A percentile compares a stretch with the other conserved stretches of the same genome.
Evolutionary conservation across 2,888 invertebrate species (phyloP).

Genomic region (Marronus borbonicus): DNA sequence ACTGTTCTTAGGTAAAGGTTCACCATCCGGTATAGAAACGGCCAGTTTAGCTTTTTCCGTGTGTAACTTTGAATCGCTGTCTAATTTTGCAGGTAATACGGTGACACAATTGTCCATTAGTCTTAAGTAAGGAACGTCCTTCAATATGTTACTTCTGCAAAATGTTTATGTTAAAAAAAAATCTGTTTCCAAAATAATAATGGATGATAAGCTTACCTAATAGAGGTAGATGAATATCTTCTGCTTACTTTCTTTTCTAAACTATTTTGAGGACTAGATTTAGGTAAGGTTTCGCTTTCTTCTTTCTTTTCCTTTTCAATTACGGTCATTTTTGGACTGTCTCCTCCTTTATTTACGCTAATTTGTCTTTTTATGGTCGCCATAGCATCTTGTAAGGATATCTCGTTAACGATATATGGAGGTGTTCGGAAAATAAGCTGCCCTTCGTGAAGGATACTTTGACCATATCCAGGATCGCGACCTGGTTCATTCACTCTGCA

Average conservation of each 20-base stretch:
- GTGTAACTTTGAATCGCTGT: conserved; percentile 81
- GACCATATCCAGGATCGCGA: conserved; percentile 93
- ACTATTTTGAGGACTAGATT: conserved; percentile 69
- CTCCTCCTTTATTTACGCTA: conserved; percentile 56
- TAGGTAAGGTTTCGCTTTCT: conserved; percentile 57
- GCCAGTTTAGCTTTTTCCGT: conserved; percentile 70
- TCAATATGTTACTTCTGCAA: conserved; percentile 63
- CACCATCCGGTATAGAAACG: conserved; percentile 70
- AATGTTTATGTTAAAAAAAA: background rate
- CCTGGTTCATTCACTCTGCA: conserved; percentile 81
- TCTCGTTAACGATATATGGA: conserved; percentile 86
- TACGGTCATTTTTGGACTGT: conserved; percentile 55
- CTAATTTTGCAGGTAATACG: conserved; percentile 74
- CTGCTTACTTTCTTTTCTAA: conserved; percentile 69
- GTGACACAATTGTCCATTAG: conserved; percentile 79
- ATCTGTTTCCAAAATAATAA: background rate
- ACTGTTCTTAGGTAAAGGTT: conserved; percentile 82
- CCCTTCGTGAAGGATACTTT: conserved; percentile 90
- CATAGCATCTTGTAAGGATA: conserved; percentile 80
- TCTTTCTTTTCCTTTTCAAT: conserved; percentile 52
- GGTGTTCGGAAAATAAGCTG: conserved; percentile 93
- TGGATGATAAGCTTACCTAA: conserved; percentile 66
- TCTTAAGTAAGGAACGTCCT: conserved; percentile 86
- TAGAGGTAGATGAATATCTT: conserved; percentile 78
- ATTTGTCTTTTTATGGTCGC: conserved; percentile 46